Evolutionary conservation across 2,888 invertebrate species (phyloP).

Genomic region (Drosophila lutescens): DNA sequence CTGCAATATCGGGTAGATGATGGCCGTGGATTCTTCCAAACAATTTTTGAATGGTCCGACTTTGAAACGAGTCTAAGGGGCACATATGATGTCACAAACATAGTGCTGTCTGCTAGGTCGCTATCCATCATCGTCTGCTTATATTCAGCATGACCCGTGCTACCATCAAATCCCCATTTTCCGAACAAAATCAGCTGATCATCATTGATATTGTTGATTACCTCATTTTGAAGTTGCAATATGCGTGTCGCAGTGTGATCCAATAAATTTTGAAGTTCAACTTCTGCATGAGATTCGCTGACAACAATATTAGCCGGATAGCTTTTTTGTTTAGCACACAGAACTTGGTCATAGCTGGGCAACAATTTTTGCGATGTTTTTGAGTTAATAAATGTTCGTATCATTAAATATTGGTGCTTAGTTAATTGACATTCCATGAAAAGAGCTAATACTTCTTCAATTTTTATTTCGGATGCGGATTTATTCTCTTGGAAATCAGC

Average conservation of each 20-base stretch:
- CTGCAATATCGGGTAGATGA: no score
- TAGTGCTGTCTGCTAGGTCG: no score
- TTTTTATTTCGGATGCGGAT: neutral
- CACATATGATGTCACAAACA: no score
- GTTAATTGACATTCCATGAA: neutral
- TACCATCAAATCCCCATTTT: neutral
- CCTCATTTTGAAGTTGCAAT: neutral
- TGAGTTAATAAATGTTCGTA: neutral
- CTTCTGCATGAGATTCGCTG: conserved; percentile 10
- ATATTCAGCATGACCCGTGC: neutral
- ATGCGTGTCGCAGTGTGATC: neutral
- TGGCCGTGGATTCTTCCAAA: no score
- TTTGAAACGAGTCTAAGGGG: no score
- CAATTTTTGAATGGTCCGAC: no score
- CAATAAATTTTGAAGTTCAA: neutral
- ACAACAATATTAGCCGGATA: conserved; percentile 36
- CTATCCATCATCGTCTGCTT: no score
- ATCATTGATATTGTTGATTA: neutral
- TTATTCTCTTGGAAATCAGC: neutral
- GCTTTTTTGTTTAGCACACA: conserved; percentile 28
- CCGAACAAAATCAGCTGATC: neutral
- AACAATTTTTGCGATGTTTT: neutral
- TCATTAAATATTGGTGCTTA: neutral
- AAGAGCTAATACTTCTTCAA: neutral
- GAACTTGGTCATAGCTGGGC: neutral